A percentile compares a stretch with the other conserved stretches of the same genome.
These are phyloP conservation scores for Electrona antarctica DNA, from an alignment of 2,113 vertebrate genomes.

Conservation along the genomic window DNA sequence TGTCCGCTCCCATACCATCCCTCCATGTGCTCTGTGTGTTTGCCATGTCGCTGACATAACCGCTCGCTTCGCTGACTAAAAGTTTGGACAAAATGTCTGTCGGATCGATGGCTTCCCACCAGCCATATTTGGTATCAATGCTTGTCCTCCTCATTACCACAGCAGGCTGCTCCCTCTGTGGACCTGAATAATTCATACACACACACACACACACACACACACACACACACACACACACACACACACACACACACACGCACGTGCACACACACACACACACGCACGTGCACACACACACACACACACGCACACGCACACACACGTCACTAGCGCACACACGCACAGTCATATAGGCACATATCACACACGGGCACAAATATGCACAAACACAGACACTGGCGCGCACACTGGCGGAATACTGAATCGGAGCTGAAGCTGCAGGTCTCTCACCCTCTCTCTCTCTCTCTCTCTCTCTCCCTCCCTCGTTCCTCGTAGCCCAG, in stretches of 20 bases:
- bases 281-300: constrained; percentile 3
- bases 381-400: constrained; percentile 4
- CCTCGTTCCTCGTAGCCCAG: constrained; percentile 32
- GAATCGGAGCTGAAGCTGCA: constrained; percentile 55
- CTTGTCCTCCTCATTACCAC: constrained; percentile 83
- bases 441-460: constrained; percentile 38
- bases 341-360: constrained; percentile 1
- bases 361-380: constrained; percentile 18
- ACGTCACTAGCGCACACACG: constrained; percentile 21
- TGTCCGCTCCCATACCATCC: background rate
- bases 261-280: constrained; percentile 27
- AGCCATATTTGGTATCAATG: constrained; percentile 85
- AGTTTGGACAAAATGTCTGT: constrained; percentile 78
- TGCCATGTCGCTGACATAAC: constrained; percentile 62
- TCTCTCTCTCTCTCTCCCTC: constrained; percentile 14
- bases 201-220: constrained; percentile 50
- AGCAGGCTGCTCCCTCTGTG: constrained; percentile 77
- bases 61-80: constrained; percentile 62
- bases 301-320: constrained; percentile 17
- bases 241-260: constrained; percentile 12
- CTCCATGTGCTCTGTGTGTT: constrained; percentile 33
- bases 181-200: constrained; percentile 83
- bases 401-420: constrained; percentile 59
- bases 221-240: constrained; percentile 20
- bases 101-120: constrained; percentile 82